Evolutionary conservation across 2,888 invertebrate genomes (phyloP).

Genomic region (Rosalia funebris): DNA sequence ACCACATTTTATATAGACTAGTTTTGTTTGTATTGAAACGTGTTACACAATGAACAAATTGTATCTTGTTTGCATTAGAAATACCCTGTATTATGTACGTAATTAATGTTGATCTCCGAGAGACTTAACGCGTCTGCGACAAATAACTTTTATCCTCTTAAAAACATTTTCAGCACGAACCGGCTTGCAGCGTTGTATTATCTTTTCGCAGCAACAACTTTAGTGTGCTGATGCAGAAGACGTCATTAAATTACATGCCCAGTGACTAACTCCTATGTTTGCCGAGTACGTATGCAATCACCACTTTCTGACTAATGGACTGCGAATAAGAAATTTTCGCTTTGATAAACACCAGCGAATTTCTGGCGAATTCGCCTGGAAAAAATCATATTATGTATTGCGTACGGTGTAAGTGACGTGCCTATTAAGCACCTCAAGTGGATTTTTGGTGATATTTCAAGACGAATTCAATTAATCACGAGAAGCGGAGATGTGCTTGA

Average conservation of each 20-base stretch:
- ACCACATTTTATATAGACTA: too few relatives aligned
- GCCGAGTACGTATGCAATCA: not conserved
- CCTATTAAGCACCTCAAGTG: not conserved
- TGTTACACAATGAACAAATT: too few relatives aligned
- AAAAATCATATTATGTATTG: not conserved
- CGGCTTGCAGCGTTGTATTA: not conserved
- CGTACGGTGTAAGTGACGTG: not conserved
- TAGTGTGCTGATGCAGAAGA: not conserved
- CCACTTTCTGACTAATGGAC: conserved; percentile 5
- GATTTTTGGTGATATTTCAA: not conserved
- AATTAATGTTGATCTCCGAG: not conserved
- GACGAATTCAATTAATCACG: not conserved
- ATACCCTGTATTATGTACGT: too few relatives aligned
- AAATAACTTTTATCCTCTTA: not conserved
- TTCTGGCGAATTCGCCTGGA: too few relatives aligned
- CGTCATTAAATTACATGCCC: conserved; percentile 15
- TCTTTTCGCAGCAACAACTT: conserved; percentile 14
- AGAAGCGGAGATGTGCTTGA: too few relatives aligned
- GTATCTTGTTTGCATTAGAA: too few relatives aligned
- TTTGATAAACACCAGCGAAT: not conserved
- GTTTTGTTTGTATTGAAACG: too few relatives aligned
- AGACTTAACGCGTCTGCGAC: not conserved
- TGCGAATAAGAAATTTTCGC: conserved; percentile 7
- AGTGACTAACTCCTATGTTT: not conserved
- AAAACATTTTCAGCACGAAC: conserved; percentile 4